A percentile compares a stretch with the other conserved stretches of the same genome.
Conservation (phyloP, 2,113 vertebrate genomes). For the Dipodomys spectabilis region DNA sequence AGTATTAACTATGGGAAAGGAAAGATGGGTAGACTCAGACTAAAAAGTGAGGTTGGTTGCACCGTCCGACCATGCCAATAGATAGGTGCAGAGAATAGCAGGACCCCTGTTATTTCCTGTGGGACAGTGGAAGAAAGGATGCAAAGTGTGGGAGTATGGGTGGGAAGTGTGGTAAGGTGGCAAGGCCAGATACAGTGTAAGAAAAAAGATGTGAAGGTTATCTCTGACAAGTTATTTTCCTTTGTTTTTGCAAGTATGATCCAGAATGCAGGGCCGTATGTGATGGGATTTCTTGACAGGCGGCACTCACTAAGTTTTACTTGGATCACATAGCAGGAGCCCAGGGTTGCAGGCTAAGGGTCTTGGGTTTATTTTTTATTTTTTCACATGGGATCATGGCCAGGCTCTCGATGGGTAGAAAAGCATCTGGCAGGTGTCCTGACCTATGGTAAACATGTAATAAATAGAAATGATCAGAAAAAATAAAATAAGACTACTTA, state of each 20-base stretch:
- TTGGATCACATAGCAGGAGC: neutral
- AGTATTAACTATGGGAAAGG: neutral
- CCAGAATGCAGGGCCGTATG: neutral
- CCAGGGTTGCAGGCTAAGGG: neutral
- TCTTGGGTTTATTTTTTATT: neutral
- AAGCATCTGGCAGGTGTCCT: neutral
- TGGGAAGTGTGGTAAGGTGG: neutral
- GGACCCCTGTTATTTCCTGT: neutral
- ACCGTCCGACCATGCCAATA: neutral
- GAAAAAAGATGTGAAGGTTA: neutral
- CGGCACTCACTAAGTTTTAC: neutral
- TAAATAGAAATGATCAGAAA: neutral
- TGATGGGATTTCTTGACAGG: neutral
- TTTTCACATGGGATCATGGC: neutral
- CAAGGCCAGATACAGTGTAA: neutral
- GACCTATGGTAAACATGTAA: neutral
- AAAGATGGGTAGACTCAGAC: neutral
- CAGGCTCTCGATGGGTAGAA: neutral
- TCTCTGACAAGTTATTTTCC: neutral
- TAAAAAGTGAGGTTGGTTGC: too few relatives aligned
- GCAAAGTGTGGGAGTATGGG: neutral
- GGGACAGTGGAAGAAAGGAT: neutral
- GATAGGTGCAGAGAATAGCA: neutral
- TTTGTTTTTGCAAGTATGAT: neutral
- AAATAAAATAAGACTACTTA: neutral